Percentiles rank a stretch among this genome's conserved stretches.
Conservation (phyloP, 2,797 vertebrate species). For the Trematomus bernacchii region DNA sequence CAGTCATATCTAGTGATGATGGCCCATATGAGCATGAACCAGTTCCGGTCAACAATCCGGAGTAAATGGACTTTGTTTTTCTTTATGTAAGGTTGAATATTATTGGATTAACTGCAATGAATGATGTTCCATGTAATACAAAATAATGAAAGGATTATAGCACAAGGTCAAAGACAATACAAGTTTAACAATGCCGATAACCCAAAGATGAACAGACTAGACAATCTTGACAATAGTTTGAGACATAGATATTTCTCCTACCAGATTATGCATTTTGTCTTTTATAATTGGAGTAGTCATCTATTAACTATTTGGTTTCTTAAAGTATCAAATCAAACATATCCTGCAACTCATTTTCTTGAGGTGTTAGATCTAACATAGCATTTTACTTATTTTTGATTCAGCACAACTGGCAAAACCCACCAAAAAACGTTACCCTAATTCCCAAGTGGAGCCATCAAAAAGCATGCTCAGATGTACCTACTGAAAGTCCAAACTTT, state of each 20-base stretch:
- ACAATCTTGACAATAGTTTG: background rate
- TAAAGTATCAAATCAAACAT: background rate
- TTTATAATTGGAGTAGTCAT: background rate
- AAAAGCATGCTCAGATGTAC: background rate
- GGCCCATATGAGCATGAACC: too few relatives aligned
- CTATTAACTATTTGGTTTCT: background rate
- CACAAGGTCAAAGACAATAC: slow-evolving; percentile 3
- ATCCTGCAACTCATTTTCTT: background rate
- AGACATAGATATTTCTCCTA: background rate
- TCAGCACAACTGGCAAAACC: background rate
- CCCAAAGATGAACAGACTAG: background rate
- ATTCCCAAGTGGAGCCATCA: slow-evolving; percentile 10
- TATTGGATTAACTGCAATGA: background rate
- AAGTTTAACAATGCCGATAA: background rate
- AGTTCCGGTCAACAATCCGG: background rate
- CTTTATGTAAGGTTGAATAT: background rate
- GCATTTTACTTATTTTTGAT: background rate
- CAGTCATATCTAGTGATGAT: background rate
- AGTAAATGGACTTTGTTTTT: background rate
- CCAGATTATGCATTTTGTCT: background rate
- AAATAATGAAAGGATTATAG: background rate
- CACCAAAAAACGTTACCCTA: background rate
- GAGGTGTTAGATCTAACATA: background rate
- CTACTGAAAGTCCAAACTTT: background rate
- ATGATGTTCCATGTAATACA: background rate